These are phyloP conservation scores for Podarcis cretensis DNA, from an alignment of 2,113 vertebrate species.

Conservation along the genomic window DNA sequence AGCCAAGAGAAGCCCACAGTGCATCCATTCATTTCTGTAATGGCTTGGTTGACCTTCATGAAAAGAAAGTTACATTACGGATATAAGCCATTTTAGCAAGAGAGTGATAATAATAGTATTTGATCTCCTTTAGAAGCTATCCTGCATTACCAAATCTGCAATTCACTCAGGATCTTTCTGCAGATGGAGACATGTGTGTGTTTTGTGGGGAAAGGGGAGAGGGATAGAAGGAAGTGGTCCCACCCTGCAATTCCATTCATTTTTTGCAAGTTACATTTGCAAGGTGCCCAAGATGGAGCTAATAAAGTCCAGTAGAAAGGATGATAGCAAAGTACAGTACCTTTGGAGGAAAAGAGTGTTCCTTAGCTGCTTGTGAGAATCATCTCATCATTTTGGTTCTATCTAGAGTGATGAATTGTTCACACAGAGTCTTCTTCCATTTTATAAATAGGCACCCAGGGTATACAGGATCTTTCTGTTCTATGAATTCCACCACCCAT, in stretches of 20 bases:
- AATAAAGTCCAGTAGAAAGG: not conserved
- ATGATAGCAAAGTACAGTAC: not conserved
- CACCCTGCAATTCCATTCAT: fast-evolving
- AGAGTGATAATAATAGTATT: not conserved
- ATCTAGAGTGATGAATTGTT: slow-evolving; percentile 8
- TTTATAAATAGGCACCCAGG: not conserved
- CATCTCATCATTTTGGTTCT: not conserved
- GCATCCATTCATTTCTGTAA: not conserved
- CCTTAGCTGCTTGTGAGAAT: not conserved
- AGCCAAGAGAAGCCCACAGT: not conserved
- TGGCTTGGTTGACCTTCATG: not conserved
- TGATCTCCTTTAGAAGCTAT: slow-evolving; percentile 5
- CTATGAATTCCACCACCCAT: not conserved
- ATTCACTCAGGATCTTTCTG: not conserved
- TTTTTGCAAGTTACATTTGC: not conserved
- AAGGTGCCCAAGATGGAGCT: not conserved
- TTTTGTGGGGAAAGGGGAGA: fast-evolving
- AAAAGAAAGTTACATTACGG: not conserved
- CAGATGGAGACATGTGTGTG: not conserved
- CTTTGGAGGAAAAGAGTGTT: not conserved
- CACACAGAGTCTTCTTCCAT: slow-evolving; percentile 1
- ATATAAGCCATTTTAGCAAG: not conserved
- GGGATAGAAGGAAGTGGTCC: not conserved
- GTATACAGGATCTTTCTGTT: not conserved
- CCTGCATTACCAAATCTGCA: slow-evolving; percentile 8